Evolutionary conservation across 2,113 vertebrate genomes (phyloP), one percentile per base, ranked within the genome.

Genomic region (Sceloporus tristichus): DNA sequence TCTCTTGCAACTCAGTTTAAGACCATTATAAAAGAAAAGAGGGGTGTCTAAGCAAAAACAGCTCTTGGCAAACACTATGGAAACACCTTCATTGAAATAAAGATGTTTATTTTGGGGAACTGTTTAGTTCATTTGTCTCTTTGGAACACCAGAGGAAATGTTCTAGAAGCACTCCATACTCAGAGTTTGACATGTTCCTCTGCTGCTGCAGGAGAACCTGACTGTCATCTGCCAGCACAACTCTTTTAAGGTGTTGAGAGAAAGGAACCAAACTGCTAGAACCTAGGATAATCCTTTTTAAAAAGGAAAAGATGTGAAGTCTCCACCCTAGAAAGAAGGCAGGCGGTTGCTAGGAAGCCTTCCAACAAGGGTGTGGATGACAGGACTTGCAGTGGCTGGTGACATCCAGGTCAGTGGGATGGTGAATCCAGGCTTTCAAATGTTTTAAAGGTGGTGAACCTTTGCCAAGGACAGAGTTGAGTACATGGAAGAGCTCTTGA

Each of bases 81-180:
- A 82, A 3, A 29, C 10, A 27, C 1, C 9, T 29, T 16, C 40
- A 29, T 0, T 56, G 0, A 8, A 86, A 27, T 86, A 91, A 2
- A 81, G 9, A 5, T n/a, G 4, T 0, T 6, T 34, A 53, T 68
- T 18, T 42, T 29, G 21, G 68, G 40, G 0, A 42, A 48, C 2
- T 62, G 79, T 6, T 82, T 9, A 56, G 42, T 10, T 77, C 0
- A 0, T 0, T 56, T 11, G 42, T 2, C 2, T 54, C 27, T 73
- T n/a, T 71, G 11, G 27, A 71, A 16, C 14, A 19, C 1, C 7
- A 27, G 65, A 19, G 76, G 9, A 40, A 75, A 18, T 40, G 23
- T 25, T 65, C 34, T 0, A 21, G 0, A 0, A 84, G 25, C 0
- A 0, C 85, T 23, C 2, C 21, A 6, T 81, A 75, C 78, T 84